Conservation (phyloP, 2,113 vertebrate species). For the Oryzias woworae region DNA sequence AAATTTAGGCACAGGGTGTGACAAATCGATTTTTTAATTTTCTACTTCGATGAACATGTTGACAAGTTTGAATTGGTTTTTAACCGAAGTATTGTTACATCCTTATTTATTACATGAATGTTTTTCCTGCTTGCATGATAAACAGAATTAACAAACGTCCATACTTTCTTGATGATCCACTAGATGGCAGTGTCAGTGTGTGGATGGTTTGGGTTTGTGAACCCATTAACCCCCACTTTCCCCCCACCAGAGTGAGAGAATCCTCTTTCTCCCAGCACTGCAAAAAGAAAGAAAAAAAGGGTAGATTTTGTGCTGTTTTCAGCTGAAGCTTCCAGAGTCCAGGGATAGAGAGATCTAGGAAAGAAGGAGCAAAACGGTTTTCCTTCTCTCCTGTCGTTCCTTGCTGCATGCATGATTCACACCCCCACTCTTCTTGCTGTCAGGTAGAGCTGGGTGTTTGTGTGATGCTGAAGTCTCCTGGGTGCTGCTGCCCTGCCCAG, state of each 20-base stretch:
- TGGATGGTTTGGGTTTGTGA: constrained; percentile 25
- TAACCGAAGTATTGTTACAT: no score
- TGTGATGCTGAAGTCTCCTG: constrained; percentile 32
- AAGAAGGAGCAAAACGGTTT: constrained; percentile 5
- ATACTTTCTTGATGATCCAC: constrained; percentile 17
- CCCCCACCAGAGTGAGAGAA: constrained; percentile 28
- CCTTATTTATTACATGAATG: no score
- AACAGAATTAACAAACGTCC: background rate
- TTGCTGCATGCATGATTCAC: constrained; percentile 12
- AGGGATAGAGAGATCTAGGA: constrained; percentile 17
- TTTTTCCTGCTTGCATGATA: background rate
- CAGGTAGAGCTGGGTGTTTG: constrained; percentile 22
- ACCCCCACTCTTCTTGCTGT: constrained; percentile 5
- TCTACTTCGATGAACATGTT: no score
- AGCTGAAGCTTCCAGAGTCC: constrained; percentile 2
- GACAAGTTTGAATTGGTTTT: no score
- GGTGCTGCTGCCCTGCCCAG: constrained; percentile 51
- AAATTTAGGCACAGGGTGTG: no score
- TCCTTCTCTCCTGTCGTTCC: background rate
- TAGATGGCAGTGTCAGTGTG: constrained; percentile 53
- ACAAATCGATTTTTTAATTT: no score
- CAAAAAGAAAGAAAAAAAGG: constrained; percentile 40
- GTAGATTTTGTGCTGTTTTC: constrained; percentile 41
- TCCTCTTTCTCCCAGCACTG: constrained; percentile 38
- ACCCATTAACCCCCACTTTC: constrained; percentile 55